Base-by-base conservation (phyloP, 2,797 vertebrate genomes). In the Linurgus olivaceus region DNA sequence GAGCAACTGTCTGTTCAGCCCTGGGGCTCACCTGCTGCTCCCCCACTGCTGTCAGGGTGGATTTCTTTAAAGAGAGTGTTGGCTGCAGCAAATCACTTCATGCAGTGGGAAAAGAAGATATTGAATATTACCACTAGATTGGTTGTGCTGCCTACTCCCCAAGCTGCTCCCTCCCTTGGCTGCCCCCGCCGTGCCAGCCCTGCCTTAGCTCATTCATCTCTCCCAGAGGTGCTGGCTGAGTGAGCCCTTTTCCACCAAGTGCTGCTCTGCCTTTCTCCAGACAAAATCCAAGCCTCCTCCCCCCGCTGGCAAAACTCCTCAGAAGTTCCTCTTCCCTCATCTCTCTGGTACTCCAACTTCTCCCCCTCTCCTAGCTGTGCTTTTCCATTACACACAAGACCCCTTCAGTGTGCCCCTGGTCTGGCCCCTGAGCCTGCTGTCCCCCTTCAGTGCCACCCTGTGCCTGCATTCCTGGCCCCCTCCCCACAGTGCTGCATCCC, bases 21-120 rank as follows among this genome's bases (percentile, higher is more conserved):
- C 80, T 85, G 51, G 79, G 91, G 90, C 94, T 95, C 67, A 94
- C 80, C 94, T 92, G 93, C 76, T 81, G 82, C 93, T 96, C 62
- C 76, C 84, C 73, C 8, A 57, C 40, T 84, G 85, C 85, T 68
- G 73, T 61, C 80, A 68, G 23, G 25, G 42, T 50, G 73, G 75
- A 86, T 79, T 88, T 80, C 85, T 90, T 59, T 67, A 73, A 62
- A 59, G 51, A 67, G 10, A 13, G 5, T 6, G 9, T 40, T 0
- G 0, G 40, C 51, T 67, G 58, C 80, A 88, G 62, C 58, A 67
- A 67, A 92, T 40, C 2, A 7, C 54, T 55, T 76, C 37, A 38
- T 11, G 35, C 63, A 48, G n/a, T 55, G 45, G 70, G 38, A 62
- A 76, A 83, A 31, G 23, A 80, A 38, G 40, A 28, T 17, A 40